phyloP scores from a whole-genome alignment of 2,797 vertebrate genomes.

The Tauraco hartlaubi region DNA sequence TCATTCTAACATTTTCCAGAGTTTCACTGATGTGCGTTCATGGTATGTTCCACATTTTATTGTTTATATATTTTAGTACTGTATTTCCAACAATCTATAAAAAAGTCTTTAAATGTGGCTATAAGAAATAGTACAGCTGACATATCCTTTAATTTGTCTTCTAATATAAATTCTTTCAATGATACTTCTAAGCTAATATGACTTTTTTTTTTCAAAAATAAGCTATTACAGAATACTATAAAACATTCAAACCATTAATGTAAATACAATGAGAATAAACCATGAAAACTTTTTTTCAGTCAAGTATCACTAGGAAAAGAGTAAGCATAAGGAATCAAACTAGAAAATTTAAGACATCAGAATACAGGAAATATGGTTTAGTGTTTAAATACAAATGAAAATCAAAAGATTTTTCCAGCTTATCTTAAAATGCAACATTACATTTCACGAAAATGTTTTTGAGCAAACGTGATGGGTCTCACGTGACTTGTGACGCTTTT shows the following conservation, averaged over 20 bases:
- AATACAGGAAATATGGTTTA: background rate
- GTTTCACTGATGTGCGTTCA: constrained; percentile 57
- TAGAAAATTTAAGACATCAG: background rate
- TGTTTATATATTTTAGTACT: constrained; percentile 66
- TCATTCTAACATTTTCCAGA: constrained; percentile 72
- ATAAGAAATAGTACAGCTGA: constrained; percentile 53
- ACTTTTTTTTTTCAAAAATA: background rate
- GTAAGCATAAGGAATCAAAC: background rate
- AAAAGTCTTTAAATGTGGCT: constrained; percentile 29
- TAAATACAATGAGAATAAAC: background rate
- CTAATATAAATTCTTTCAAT: background rate
- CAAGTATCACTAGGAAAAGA: background rate
- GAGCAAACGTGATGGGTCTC: background rate
- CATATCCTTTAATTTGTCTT: constrained; percentile 46
- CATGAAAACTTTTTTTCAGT: background rate
- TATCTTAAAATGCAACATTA: background rate
- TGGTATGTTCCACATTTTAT: constrained; percentile 70
- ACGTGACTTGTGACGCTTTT: background rate
- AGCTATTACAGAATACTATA: background rate
- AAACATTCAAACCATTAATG: background rate
- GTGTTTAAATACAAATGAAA: background rate
- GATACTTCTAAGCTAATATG: constrained; percentile 31
- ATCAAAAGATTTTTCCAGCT: background rate
- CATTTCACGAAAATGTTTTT: background rate
- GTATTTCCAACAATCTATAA: constrained; percentile 54